These are phyloP conservation scores for Ataeniobius toweri DNA, from an alignment of 2,797 vertebrate genomes.

Conservation along the genomic window DNA sequence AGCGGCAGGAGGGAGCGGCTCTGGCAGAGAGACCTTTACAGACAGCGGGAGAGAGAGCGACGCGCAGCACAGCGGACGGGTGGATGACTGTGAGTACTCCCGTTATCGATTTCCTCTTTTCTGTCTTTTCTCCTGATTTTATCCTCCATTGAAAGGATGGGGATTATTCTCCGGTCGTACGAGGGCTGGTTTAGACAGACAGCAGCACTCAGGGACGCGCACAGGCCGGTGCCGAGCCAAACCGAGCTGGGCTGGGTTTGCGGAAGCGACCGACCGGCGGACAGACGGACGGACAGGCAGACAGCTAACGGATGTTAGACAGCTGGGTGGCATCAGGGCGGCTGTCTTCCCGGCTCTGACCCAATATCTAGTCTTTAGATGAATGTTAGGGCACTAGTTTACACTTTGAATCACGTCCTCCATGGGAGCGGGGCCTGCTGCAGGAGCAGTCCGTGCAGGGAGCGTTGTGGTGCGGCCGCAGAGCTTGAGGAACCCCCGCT, in stretches of 20 bases:
- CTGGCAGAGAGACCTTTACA: slow-evolving; percentile 56
- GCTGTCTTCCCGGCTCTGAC: slow-evolving; percentile 4
- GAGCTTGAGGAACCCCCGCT: slow-evolving; percentile 48
- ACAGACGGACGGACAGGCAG: slow-evolving; percentile 46
- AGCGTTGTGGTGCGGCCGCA: slow-evolving; percentile 33
- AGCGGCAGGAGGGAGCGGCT: slow-evolving; percentile 76
- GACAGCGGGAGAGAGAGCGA: slow-evolving; percentile 40
- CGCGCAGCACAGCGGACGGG: slow-evolving; percentile 55
- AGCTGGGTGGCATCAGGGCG: slow-evolving; percentile 32
- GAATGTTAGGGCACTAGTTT: background rate
- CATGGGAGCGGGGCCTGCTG: slow-evolving; percentile 48
- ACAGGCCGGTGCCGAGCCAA: slow-evolving; percentile 54
- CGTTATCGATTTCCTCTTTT: slow-evolving; percentile 34
- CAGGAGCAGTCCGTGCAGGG: slow-evolving; percentile 24
- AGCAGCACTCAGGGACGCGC: background rate
- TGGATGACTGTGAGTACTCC: slow-evolving; percentile 68
- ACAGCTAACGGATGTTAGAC: slow-evolving; percentile 17
- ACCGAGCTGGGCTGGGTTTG: slow-evolving; percentile 66
- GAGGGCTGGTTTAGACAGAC: background rate
- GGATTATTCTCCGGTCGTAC: background rate
- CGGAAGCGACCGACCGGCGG: slow-evolving; percentile 68
- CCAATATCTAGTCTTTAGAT: slow-evolving; percentile 5
- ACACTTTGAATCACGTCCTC: slow-evolving; percentile 16
- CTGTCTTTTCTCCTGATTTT: background rate
- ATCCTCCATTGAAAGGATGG: background rate